A percentile compares a stretch with the other conserved stretches of the same genome.
phyloP scores from a whole-genome alignment of 2,888 invertebrate species.

The Acanthosepion esculentum region DNA sequence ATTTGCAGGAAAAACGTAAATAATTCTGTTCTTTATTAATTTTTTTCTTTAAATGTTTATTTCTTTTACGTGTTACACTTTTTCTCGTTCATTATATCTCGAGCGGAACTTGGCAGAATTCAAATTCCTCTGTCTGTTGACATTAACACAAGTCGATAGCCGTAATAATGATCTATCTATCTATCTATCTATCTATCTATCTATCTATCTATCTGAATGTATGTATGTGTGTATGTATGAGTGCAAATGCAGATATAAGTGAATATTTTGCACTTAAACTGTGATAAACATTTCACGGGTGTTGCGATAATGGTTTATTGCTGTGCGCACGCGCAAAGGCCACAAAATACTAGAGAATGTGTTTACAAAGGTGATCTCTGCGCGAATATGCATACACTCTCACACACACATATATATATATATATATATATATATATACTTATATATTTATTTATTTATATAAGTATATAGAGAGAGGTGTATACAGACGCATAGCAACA shows the following conservation, averaged over 20 bases:
- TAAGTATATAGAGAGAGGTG: not conserved
- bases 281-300: not conserved
- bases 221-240: not conserved
- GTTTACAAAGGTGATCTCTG: not conserved
- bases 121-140: no score
- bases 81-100: no score
- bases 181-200: not conserved
- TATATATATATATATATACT: not conserved
- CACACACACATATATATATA: not conserved
- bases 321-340: not conserved
- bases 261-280: not conserved
- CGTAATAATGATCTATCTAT: not conserved
- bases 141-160: not conserved
- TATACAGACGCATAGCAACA: no score
- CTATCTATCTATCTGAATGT: not conserved
- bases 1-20: not conserved
- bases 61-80: not conserved
- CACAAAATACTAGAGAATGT: not conserved
- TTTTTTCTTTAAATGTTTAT: not conserved
- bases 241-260: not conserved
- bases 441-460: not conserved
- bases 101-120: not conserved
- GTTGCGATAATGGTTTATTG: not conserved
- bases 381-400: not conserved
- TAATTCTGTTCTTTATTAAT: not conserved